phyloP scores from a whole-genome alignment of 2,888 invertebrate species.

The Blastobasis adustella region DNA sequence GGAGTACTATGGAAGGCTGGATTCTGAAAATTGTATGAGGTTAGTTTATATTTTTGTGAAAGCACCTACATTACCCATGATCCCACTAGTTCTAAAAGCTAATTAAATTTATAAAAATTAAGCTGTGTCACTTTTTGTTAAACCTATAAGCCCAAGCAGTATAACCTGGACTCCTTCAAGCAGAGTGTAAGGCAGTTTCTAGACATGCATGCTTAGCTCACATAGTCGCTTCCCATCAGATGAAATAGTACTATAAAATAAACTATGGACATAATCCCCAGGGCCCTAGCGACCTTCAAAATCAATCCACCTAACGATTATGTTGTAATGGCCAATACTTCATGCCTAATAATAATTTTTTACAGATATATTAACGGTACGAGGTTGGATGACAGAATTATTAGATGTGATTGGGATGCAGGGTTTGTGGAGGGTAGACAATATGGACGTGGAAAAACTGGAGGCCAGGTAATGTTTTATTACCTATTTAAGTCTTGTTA shows the following conservation, averaged over 20 bases:
- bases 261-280: no score
- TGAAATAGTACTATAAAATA: no score
- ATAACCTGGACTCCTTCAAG: no score
- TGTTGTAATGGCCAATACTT: not conserved
- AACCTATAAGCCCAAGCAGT: no score
- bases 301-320: no score
- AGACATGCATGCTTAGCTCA: no score
- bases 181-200: no score
- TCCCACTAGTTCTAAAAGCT: not conserved
- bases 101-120: not conserved
- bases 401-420: constrained; percentile 99
- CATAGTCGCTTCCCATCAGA: no score
- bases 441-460: constrained; percentile 97
- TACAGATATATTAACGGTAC: constrained; percentile 95
- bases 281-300: no score
- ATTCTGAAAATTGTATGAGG: constrained; percentile 88
- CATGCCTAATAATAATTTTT: constrained; percentile 7
- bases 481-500: no score
- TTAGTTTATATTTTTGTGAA: constrained; percentile 24
- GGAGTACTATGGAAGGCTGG: constrained; percentile 87
- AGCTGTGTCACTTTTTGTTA: no score
- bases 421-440: constrained; percentile 99
- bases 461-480: constrained; percentile 87
- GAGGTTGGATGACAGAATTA: constrained; percentile 95
- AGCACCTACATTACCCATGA: not conserved